Base-by-base conservation (phyloP, 2,888 invertebrate species). In the Lasioglossum vierecki region DNA sequence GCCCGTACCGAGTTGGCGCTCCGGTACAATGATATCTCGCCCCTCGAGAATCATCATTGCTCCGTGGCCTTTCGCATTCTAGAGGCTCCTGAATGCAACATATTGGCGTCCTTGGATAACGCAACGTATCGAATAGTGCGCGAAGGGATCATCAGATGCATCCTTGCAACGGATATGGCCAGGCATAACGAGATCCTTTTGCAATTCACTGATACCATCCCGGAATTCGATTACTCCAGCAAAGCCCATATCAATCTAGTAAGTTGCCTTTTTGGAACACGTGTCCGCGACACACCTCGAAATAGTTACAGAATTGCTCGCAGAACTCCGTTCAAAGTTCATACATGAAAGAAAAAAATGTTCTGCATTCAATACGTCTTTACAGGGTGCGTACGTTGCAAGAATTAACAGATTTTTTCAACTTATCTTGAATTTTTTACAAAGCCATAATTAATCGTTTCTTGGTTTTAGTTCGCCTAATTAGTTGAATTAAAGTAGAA, bases 11-110 rank as follows among this genome's bases (percentile, higher is more conserved):
- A 98, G 94, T 95, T 98, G 93, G 98, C 98, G 49, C 96, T 98
- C 89, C 96, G 98, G 84, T 98, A 98, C 95, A 98, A 98, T 95
- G 98, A 98, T 95, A 98, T 98, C 93, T 98, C 98, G 78, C 98
- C 98, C 4, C 95, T 98, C 93, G 98, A 98, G 95, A 98, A 98
- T 95, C 98, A 98, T 95, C 98, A 98, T 94, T 98, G 98, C 95
- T 98, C 98, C 87, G 97, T 98, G 91, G 97, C 98, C 72, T 98
- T 98, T 95, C 96, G 97, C 86, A 96, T 98, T 89, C 96, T 98
- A 90, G 97, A 97, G 93, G 96, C 97, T 93, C 97, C 97, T 80
- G 97, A 97, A 93, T 97, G 97, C 95, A 98, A 98, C 95, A 97
- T 98, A 90, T 97, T 98, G 94, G 96, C 96, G 89, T 97, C 97